Evolutionary conservation across 2,113 vertebrate species (phyloP), one percentile per base, ranked within the genome.

Genomic region (Pavo muticus): DNA sequence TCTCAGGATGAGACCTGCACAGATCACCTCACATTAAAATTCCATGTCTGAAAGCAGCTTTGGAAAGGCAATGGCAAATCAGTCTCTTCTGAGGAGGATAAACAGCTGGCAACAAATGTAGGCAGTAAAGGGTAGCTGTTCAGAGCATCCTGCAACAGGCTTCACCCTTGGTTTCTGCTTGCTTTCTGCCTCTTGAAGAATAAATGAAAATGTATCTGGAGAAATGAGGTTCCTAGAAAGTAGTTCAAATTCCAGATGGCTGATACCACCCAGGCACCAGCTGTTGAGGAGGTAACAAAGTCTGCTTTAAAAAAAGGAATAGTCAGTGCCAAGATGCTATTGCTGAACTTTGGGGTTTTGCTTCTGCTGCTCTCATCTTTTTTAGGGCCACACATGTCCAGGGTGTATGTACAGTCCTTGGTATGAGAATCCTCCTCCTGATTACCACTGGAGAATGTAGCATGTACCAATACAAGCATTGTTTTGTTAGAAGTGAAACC

Each of bases 181-280:
- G 54, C 50, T 87, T 94, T 82, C 77, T 70, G 23, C 52, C 54
- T 59, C 61, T 75, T 81, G 48, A 87, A 78, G 35, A 79, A 30
- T 20, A 86, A 69, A 70, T 42, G 27, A 87, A 87, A 90, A 79
- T 60, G 16, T 73, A 70, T 73, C 54, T 39, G 19, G 45, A 72
- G 67, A 91, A 91, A 82, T 39, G 12, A 79, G 52, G 50, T 92
- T 95, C 94, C 91, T 95, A 76, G 92, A 95, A 92, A 74, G 94
- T 91, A 88, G 52, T 6, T 80, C 19, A 35, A 60, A 85, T 80
- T 89, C 89, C 84, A 83, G 68, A 77, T 87, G 71, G 63, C 37
- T 85, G 84, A 63, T 91, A 85, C 84, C 87, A 92, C 64, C n/a
- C 87, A 83, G 68, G 60, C 74, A 77, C 71, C 89, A 91, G 82